Percentiles rank a stretch among this genome's conserved stretches.
Conservation (phyloP, 2,888 invertebrate genomes). For the Lepidochitona cinerea region DNA sequence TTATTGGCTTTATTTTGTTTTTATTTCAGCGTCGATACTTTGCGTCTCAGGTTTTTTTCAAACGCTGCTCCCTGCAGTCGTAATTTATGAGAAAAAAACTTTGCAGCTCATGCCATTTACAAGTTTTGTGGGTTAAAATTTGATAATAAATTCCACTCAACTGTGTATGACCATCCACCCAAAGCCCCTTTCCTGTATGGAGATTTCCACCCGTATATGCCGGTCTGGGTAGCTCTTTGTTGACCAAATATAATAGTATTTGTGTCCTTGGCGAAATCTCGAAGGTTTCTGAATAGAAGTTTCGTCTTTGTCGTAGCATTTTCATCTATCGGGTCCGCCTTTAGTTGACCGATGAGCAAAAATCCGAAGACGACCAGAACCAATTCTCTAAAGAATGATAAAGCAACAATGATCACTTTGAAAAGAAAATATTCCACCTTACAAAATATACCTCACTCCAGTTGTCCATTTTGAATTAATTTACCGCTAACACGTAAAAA, state of each 20-base stretch:
- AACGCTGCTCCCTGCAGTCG: too few species aligned
- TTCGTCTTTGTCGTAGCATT: conserved; percentile 22
- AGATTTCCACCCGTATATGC: conserved; percentile 20
- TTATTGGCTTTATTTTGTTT: neutral
- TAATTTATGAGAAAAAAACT: too few species aligned
- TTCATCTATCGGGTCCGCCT: conserved; percentile 13
- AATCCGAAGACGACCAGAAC: neutral
- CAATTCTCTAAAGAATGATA: too few species aligned
- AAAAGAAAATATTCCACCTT: too few species aligned
- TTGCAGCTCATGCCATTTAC: too few species aligned
- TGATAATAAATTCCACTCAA: neutral
- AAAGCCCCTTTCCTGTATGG: conserved; percentile 12
- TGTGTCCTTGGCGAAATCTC: conserved; percentile 6
- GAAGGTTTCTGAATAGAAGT: conserved; percentile 12
- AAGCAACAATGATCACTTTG: too few species aligned
- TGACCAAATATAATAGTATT: conserved; percentile 29
- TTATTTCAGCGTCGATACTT: neutral
- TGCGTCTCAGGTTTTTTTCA: neutral
- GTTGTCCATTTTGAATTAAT: too few species aligned
- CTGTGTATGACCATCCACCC: neutral
- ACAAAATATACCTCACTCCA: too few species aligned
- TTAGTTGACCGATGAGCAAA: neutral
- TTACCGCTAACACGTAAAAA: neutral
- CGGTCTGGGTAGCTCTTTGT: conserved; percentile 24
- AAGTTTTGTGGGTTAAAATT: neutral